Percentiles rank a stretch among this genome's conserved stretches.
Evolutionary conservation across 2,113 vertebrate species (phyloP).

Genomic region (Mesembrinibis cayennensis): DNA sequence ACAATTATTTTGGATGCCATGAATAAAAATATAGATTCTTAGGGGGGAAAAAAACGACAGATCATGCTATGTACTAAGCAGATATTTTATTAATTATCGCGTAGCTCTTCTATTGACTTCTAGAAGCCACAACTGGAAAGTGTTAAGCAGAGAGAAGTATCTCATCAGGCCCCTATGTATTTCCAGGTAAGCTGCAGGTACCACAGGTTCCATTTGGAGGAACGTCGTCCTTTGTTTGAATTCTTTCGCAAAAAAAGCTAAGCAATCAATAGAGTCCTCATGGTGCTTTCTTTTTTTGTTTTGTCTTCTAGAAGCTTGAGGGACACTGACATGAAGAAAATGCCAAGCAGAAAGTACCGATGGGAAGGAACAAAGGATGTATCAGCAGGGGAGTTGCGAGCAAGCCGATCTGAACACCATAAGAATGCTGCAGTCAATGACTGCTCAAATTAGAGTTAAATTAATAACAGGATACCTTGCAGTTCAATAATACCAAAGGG

Average conservation of each 20-base stretch:
- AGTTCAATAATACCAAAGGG: neutral
- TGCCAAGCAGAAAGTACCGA: neutral
- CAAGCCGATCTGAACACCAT: neutral
- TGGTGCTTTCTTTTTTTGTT: neutral
- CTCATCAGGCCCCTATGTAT: neutral
- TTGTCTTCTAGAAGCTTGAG: slow-evolving; percentile 4
- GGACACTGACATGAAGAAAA: slow-evolving; percentile 37
- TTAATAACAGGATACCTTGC: slow-evolving; percentile 16
- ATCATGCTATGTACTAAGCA: neutral
- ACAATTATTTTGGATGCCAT: neutral
- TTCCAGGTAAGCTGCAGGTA: neutral
- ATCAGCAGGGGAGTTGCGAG: neutral
- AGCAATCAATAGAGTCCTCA: neutral
- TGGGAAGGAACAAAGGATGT: slow-evolving; percentile 9
- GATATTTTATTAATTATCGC: neutral
- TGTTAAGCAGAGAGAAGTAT: neutral
- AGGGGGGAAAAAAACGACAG: neutral
- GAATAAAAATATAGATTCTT: neutral
- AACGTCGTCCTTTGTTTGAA: neutral
- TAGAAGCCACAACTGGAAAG: neutral
- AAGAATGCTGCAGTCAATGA: neutral
- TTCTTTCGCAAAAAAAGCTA: neutral
- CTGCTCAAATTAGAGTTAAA: slow-evolving; percentile 2
- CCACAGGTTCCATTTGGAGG: neutral
- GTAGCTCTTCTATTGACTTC: neutral